Percentiles rank a stretch among this genome's conserved stretches.
Conservation (phyloP, 2,888 invertebrate genomes). For the Crepidodera aurea region DNA sequence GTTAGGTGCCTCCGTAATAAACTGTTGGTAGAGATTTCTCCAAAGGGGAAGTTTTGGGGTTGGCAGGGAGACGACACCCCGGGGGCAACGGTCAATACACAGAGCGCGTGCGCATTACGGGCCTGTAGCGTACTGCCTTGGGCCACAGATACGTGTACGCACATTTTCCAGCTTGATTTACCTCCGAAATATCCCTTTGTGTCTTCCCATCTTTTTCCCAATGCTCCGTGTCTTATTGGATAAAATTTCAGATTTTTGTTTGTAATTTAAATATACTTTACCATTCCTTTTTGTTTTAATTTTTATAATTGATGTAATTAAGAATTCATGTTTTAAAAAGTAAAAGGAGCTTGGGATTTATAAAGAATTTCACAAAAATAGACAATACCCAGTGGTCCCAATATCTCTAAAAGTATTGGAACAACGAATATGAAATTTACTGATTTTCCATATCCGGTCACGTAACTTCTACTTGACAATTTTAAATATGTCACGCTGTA, state of each 20-base stretch:
- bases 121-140: constrained; percentile 30
- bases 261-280: too few species aligned
- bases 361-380: too few species aligned
- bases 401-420: too few species aligned
- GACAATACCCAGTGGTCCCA: too few species aligned
- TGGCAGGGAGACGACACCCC: constrained; percentile 56
- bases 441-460: too few species aligned
- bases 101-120: constrained; percentile 38
- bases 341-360: too few species aligned
- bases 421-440: too few species aligned
- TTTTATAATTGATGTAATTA: too few species aligned
- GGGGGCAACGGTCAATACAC: constrained; percentile 40
- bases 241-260: not conserved
- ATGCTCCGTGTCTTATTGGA: not conserved
- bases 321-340: too few species aligned
- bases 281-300: too few species aligned
- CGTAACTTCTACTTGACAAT: too few species aligned
- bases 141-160: constrained; percentile 44
- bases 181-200: constrained; percentile 5
- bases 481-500: too few species aligned
- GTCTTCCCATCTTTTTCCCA: not conserved
- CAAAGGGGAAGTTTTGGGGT: constrained; percentile 50
- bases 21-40: constrained; percentile 40
- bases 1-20: constrained; percentile 38
- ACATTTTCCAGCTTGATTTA: constrained; percentile 40